phyloP scores from a whole-genome alignment of 2,797 vertebrate genomes.

The Chaetophractus vellerosus region DNA sequence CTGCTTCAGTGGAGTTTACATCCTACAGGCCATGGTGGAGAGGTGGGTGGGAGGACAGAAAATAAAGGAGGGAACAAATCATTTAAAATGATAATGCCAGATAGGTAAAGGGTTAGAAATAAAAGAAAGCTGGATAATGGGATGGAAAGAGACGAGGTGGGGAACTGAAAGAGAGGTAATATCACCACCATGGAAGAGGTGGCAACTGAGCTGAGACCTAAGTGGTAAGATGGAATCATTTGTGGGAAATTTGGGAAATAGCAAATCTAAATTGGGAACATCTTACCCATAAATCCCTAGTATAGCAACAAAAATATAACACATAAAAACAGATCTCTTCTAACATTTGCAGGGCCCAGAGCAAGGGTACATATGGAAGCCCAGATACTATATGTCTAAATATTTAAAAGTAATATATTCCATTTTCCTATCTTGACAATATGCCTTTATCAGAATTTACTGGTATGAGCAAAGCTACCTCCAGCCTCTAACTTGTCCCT shows the following conservation, averaged over 20 bases:
- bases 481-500: background rate
- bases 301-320: slow-evolving; percentile 45
- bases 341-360: background rate
- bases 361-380: slow-evolving; percentile 46
- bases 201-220: background rate
- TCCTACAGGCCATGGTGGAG: background rate
- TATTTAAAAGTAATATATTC: background rate
- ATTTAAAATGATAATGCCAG: slow-evolving; percentile 35
- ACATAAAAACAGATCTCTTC: background rate
- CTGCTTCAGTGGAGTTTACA: background rate
- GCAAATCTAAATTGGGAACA: slow-evolving; percentile 43
- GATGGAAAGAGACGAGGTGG: background rate
- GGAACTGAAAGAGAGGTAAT: background rate
- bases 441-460: background rate
- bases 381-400: slow-evolving; percentile 6
- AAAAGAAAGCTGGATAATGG: slow-evolving; percentile 44
- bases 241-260: slow-evolving; percentile 29
- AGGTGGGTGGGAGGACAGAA: background rate
- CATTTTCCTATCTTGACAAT: background rate
- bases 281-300: background rate
- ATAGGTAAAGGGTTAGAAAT: slow-evolving; percentile 44
- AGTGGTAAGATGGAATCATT: background rate
- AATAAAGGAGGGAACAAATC: slow-evolving; percentile 53
- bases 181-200: background rate
- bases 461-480: background rate